Percentiles rank a stretch among this genome's conserved stretches.
These are phyloP conservation scores for Philaenus spumarius DNA, from an alignment of 1,140 invertebrate species.

Conservation along the genomic window DNA sequence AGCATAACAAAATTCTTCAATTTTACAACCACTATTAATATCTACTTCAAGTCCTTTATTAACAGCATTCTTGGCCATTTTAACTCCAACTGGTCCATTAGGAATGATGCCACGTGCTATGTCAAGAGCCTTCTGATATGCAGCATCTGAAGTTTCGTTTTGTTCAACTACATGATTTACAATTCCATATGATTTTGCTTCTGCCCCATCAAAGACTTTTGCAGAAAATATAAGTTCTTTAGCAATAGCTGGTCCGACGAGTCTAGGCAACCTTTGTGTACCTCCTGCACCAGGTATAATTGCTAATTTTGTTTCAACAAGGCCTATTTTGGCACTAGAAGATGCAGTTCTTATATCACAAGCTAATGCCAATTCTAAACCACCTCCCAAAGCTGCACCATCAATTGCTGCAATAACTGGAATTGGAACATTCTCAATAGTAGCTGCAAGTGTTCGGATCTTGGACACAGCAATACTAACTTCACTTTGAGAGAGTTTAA, in stretches of 20 bases:
- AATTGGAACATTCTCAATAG: conserved; percentile 75
- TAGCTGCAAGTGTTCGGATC: conserved; percentile 57
- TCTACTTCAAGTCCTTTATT: conserved; percentile 78
- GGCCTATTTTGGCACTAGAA: conserved; percentile 74
- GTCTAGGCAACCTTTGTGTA: conserved; percentile 86
- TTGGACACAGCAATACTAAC: conserved; percentile 73
- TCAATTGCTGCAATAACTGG: conserved; percentile 96
- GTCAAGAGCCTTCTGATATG: conserved; percentile 71
- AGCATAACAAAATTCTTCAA: conserved; percentile 92
- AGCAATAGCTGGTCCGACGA: conserved; percentile 79
- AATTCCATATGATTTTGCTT: conserved; percentile 73
- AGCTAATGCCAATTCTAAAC: conserved; percentile 88
- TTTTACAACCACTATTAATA: conserved; percentile 71
- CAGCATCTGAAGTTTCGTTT: conserved; percentile 79
- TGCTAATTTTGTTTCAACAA: conserved; percentile 92
- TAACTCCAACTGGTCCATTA: conserved; percentile 88
- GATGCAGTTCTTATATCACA: conserved; percentile 88
- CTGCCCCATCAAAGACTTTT: conserved; percentile 66
- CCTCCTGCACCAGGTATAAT: conserved; percentile 96
- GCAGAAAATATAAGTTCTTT: conserved; percentile 97
- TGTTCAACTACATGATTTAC: conserved; percentile 84
- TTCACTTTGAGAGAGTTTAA: conserved; percentile 70
- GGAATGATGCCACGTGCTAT: conserved; percentile 84
- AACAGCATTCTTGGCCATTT: conserved; percentile 90
- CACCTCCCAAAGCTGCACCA: conserved; percentile 85